These are phyloP conservation scores for Pipistrellus kuhlii DNA, from an alignment of 2,797 vertebrate species.

Conservation along the genomic window DNA sequence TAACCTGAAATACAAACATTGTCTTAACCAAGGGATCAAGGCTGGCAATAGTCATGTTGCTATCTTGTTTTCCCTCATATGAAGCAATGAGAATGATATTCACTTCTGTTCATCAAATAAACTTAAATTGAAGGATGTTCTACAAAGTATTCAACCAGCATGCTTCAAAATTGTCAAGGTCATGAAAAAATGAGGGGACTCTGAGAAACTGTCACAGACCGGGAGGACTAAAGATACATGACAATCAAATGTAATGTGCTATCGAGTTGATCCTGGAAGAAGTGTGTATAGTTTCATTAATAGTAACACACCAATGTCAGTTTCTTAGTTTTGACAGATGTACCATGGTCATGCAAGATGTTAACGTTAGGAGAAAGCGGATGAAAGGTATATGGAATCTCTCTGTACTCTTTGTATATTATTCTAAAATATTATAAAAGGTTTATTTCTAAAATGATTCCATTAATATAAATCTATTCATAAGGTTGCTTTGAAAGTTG, in stretches of 20 bases:
- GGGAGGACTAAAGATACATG: not conserved
- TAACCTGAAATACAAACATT: not conserved
- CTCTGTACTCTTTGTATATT: not conserved
- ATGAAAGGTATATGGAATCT: not conserved
- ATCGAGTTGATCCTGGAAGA: not conserved
- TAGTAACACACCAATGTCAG: not conserved
- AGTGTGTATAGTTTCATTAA: not conserved
- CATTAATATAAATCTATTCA: not conserved
- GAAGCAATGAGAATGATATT: not conserved
- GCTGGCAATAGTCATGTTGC: not conserved
- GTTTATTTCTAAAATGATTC: not conserved
- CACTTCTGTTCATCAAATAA: not conserved
- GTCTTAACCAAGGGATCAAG: not conserved
- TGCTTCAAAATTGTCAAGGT: not conserved
- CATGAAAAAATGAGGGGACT: not conserved
- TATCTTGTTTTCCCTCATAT: not conserved
- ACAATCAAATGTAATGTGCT: not conserved
- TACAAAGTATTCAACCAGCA: not conserved
- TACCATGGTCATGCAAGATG: not conserved
- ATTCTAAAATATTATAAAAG: constrained; percentile 40
- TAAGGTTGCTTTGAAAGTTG: constrained; percentile 13
- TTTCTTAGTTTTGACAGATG: constrained; percentile 6
- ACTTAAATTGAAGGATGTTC: not conserved
- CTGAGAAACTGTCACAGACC: not conserved
- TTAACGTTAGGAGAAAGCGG: not conserved